phyloP scores from a whole-genome alignment of 2,113 vertebrate genomes.

The Clarias magur region DNA sequence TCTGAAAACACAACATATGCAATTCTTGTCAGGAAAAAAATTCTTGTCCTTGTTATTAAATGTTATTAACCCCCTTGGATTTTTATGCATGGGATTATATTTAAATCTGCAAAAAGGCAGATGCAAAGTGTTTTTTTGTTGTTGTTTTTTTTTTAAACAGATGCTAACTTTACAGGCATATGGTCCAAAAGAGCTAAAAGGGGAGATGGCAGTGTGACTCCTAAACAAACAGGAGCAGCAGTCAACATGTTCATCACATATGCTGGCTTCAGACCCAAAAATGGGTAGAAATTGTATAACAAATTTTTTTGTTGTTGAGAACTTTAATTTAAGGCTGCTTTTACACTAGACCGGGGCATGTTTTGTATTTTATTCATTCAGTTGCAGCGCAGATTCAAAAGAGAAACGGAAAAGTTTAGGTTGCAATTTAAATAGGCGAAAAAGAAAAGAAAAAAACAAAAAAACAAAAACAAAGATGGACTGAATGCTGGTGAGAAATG shows the following conservation, averaged over 20 bases:
- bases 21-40: background rate
- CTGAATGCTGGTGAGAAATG: background rate
- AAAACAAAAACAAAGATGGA: background rate
- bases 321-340: background rate
- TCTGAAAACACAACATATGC: background rate
- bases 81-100: background rate
- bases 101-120: background rate
- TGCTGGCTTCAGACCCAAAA: background rate
- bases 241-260: background rate
- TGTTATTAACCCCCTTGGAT: background rate
- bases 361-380: background rate
- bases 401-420: background rate
- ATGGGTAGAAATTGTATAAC: background rate
- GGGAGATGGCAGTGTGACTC: background rate
- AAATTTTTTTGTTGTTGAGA: background rate
- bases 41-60: background rate
- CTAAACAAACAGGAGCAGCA: conserved; percentile 1
- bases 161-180: conserved; percentile 36
- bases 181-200: conserved; percentile 12
- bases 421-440: background rate
- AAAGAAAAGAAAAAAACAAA: background rate
- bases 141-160: conserved; percentile 23
- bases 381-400: background rate
- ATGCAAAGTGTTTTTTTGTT: conserved; percentile 18
- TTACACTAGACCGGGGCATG: background rate